Conservation (phyloP, 1,140 invertebrate genomes). For the Coenobita brevimanus region DNA sequence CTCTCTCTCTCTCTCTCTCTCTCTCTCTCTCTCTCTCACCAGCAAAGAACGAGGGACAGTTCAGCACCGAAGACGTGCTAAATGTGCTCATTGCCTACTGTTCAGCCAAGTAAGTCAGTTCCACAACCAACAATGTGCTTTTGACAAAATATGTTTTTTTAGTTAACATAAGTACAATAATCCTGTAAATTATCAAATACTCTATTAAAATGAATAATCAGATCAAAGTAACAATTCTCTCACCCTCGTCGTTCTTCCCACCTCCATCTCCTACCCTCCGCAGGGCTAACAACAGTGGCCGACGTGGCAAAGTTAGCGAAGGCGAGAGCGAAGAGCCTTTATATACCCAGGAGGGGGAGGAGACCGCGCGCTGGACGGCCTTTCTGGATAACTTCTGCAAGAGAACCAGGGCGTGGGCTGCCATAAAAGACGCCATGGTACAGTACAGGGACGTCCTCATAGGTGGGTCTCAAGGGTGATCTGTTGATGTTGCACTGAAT, state of each 20-base stretch:
- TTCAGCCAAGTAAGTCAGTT: constrained; percentile 18
- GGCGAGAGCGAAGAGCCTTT: not conserved
- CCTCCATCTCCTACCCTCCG: too few relatives aligned
- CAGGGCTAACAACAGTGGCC: not conserved
- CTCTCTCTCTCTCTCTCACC: not conserved
- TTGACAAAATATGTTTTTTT: too few relatives aligned
- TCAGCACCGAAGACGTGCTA: constrained; percentile 27
- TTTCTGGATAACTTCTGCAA: constrained; percentile 38
- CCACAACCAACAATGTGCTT: too few relatives aligned
- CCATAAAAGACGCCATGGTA: constrained; percentile 27
- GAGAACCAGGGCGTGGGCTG: constrained; percentile 31
- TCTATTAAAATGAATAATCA: too few relatives aligned
- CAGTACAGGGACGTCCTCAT: constrained; percentile 41
- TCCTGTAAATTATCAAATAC: not conserved
- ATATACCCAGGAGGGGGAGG: constrained; percentile 43
- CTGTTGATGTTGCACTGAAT: not conserved
- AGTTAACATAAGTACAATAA: not conserved
- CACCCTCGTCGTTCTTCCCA: too few relatives aligned
- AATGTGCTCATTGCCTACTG: constrained; percentile 34
- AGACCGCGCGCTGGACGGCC: constrained; percentile 31
- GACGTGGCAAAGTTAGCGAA: not conserved
- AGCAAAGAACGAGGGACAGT: constrained; percentile 1
- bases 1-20: not conserved
- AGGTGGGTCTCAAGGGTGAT: constrained; percentile 2
- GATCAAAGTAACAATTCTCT: too few relatives aligned